Percentiles rank a stretch among this genome's conserved stretches.
phyloP scores from a whole-genome alignment of 2,113 vertebrate genomes.

The Melanocharis versteri region DNA sequence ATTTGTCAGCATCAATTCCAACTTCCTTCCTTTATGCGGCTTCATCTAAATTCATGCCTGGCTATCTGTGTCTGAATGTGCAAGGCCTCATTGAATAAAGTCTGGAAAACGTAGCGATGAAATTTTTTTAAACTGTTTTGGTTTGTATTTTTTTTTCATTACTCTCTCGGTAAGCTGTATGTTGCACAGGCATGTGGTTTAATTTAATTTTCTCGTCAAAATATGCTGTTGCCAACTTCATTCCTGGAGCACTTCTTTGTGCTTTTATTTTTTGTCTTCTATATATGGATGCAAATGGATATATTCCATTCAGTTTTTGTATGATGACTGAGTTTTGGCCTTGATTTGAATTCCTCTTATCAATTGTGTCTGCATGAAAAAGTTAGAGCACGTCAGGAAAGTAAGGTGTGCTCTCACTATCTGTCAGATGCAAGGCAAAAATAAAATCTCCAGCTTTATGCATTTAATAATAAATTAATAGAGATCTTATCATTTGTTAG shows the following conservation, averaged over 20 bases:
- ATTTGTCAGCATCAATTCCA: not conserved
- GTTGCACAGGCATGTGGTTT: not conserved
- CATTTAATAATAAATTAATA: constrained; percentile 8
- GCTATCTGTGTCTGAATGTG: not conserved
- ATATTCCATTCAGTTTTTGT: not conserved
- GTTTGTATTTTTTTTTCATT: not conserved
- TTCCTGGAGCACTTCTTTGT: not conserved
- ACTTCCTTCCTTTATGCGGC: not conserved
- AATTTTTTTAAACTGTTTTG: not conserved
- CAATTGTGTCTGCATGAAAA: not conserved
- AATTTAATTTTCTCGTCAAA: not conserved
- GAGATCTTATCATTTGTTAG: not conserved
- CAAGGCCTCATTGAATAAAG: not conserved
- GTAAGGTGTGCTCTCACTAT: not conserved
- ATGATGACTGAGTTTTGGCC: not conserved
- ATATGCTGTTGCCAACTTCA: not conserved
- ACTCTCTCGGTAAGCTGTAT: not conserved
- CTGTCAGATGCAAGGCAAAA: not conserved
- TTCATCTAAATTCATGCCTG: not conserved
- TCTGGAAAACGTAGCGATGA: not conserved
- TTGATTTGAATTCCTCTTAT: not conserved
- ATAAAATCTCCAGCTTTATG: not conserved
- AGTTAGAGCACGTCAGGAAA: not conserved
- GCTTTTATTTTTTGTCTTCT: not conserved
- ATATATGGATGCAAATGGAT: not conserved